phyloP scores from a whole-genome alignment of 2,888 invertebrate species.

The Amphiduros pacificus region DNA sequence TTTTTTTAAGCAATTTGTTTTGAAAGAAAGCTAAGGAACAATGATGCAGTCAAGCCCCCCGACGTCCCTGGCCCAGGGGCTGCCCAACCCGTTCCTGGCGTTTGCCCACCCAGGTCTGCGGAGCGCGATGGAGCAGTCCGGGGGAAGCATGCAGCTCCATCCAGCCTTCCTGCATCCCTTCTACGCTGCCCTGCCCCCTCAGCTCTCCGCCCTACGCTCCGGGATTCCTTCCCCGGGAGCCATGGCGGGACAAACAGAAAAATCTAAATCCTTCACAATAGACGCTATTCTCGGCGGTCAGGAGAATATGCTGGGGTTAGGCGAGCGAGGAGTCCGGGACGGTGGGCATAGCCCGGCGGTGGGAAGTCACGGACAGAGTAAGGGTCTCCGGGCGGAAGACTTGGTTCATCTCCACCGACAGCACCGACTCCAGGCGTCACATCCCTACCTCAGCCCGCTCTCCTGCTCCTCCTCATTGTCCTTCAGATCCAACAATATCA shows the following conservation, averaged over 20 bases:
- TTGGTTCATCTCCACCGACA: not conserved
- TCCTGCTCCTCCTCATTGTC: not conserved
- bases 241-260: not conserved
- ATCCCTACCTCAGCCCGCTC: not conserved
- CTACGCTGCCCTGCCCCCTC: conserved; percentile 5
- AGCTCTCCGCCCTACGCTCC: conserved; percentile 3
- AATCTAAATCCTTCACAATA: conserved; percentile 15
- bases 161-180: conserved; percentile 17
- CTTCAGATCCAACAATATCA: not conserved
- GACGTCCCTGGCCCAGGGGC: no score
- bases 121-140: no score
- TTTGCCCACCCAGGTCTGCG: no score
- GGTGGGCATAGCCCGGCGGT: no score
- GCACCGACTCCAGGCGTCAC: not conserved
- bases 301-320: not conserved
- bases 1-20: no score
- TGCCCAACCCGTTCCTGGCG: no score
- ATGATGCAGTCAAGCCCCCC: no score
- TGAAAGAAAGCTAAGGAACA: no score
- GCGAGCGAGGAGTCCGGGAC: no score
- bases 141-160: conserved; percentile 5
- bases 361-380: no score
- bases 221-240: not conserved
- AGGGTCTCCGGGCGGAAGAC: not conserved
- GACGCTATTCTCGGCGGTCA: conserved; percentile 11